Evolutionary conservation across 92 coral and sea anemone genomes (phyloP), one percentile per base, ranked within the genome.

Genomic region (Nematostella vectensis): DNA sequence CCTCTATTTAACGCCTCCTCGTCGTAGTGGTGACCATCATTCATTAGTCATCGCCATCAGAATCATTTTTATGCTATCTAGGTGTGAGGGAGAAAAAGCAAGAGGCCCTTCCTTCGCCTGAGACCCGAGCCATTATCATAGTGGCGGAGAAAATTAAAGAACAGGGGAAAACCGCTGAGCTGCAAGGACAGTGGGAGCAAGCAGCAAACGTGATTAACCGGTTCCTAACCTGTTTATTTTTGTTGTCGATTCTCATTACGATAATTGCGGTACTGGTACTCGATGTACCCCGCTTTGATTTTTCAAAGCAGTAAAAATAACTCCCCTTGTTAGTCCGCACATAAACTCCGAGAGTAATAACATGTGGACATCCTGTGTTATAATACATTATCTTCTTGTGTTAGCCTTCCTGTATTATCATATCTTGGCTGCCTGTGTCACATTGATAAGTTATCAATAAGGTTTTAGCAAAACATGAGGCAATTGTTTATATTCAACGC

Each of bases 171-270:
- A 70, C 70, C 18, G 80, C 81, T 2, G 72, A 71, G 24, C 17
- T 78, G 23, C 77, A 72, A 54, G 86, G 68, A 57, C 76, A 79
- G 43, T 91, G 98, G 98, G 59, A 64, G 24, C 75, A 74, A 47
- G 87, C 82, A 18, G 91, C 98, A n/a, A 81, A 91, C 66, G 80
- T 91, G 31, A 73, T 91, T 4, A 77, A 80, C 69, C 75, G 98
- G 58, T 74, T 85, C 56, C 76, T 91, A 63, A 73, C 74, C 58
- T 48, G 76, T 68, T 43, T 91, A 33, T 81, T 85, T 58, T 59
- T 78, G 28, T 31, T 56, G 27, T 72, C 88, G 1, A 74, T 83
- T 20, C 69, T 88, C 28, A 54, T 85, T 18, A 91, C 98, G 6
- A 54, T 91, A 24, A 31, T 81, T 11, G 95, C 77, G 19, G 75